phyloP scores from a whole-genome alignment of 2,797 vertebrate genomes.

The Taeniopygia guttata region DNA sequence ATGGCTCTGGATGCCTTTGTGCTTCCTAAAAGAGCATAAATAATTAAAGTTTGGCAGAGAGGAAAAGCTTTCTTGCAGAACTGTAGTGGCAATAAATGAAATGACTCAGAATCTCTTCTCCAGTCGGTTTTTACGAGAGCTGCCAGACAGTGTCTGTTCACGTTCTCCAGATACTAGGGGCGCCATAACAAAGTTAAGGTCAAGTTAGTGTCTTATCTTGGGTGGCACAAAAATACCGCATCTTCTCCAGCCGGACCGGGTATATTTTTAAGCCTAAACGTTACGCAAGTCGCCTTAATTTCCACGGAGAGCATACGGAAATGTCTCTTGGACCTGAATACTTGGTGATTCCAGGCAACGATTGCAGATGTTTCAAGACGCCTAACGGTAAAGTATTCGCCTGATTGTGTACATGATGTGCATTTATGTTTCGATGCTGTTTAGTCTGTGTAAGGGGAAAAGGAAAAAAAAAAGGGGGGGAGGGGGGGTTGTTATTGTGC shows the following conservation, averaged over 20 bases:
- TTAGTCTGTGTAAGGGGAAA: not conserved
- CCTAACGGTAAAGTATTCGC: slow-evolving; percentile 67
- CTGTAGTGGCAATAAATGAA: slow-evolving; percentile 85
- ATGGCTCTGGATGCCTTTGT: slow-evolving; percentile 71
- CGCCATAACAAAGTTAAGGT: slow-evolving; percentile 99
- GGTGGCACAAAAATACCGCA: slow-evolving; percentile 76
- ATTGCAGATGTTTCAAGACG: slow-evolving; percentile 65
- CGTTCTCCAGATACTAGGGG: slow-evolving; percentile 85
- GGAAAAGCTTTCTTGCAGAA: slow-evolving; percentile 84
- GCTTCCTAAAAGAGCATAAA: slow-evolving; percentile 83
- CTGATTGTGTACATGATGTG: not conserved
- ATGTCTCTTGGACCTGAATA: slow-evolving; percentile 57
- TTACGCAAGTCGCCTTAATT: slow-evolving; percentile 3
- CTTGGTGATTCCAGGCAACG: slow-evolving; percentile 34
- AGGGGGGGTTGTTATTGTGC: rapidly evolving
- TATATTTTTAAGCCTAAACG: not conserved
- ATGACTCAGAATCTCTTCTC: slow-evolving; percentile 84
- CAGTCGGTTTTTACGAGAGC: slow-evolving; percentile 84
- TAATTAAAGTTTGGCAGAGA: slow-evolving; percentile 84
- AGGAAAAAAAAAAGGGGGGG: rapidly evolving
- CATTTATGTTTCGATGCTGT: not conserved
- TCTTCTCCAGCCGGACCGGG: slow-evolving; percentile 57
- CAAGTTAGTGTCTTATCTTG: slow-evolving; percentile 93
- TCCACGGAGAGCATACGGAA: slow-evolving; percentile 42
- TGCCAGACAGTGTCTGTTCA: slow-evolving; percentile 84